Evolutionary conservation across 2,113 vertebrate genomes (phyloP), one percentile per base, ranked within the genome.

Genomic region (Cheilinus undulatus): DNA sequence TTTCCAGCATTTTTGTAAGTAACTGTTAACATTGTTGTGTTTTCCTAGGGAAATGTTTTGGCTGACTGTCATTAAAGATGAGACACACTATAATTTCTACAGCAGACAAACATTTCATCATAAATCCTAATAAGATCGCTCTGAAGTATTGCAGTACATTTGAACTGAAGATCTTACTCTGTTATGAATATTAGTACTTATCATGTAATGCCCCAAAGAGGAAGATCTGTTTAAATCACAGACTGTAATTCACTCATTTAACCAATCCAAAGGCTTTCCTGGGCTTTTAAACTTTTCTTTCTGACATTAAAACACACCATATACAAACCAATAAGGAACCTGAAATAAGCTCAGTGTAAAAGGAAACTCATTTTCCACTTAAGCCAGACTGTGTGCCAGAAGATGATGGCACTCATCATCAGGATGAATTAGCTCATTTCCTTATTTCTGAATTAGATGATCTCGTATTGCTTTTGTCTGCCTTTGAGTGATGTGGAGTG

Each of bases 401-500:
- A 72, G 27, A 63, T 70, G 7, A 57, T 54, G 36, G 42, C n/a
- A 19, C 67, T 68, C 58, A 70, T 54, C 50, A 80, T 72, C 34
- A 43, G 32, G 23, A 69, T 45, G 43, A 70, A 36, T 71, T 34
- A 30, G 38, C 52, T 73, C 49, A 51, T 78, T 82, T 67, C 45
- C 76, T 70, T 40, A 80, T 78, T 69, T 77, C 49, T 20, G 11
- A 78, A 73, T 69, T 32, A 71, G 40, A 68, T 26, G 15, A 69
- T 49, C 56, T 49, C 43, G 10, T 59, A 46, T 20, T 71, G 52
- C 49, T 76, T 51, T 73, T 72, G 58, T 57, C 72, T 72, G 50
- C 14, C 24, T 70, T 69, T 60, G 34, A 82, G 27, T 61, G 42
- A 68, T 2, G 0, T 36, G 5, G 24, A 74, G 72, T 19, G 23